These are phyloP conservation scores for Brotula barbata DNA, from an alignment of 2,797 vertebrate species.

Conservation along the genomic window DNA sequence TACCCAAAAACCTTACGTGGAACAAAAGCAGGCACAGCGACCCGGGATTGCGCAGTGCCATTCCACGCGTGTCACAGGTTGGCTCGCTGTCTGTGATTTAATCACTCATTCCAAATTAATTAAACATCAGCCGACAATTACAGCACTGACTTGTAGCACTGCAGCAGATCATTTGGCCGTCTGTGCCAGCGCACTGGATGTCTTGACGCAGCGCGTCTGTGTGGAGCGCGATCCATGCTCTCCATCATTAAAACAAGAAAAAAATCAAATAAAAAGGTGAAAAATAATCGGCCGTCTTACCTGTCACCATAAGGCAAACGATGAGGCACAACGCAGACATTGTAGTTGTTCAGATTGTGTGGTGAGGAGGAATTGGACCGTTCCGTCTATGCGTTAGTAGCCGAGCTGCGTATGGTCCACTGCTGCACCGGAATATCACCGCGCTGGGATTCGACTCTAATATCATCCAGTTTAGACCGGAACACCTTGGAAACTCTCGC, in stretches of 20 bases:
- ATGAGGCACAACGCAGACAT: constrained; percentile 76
- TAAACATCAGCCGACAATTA: constrained; percentile 47
- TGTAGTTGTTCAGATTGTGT: constrained; percentile 44
- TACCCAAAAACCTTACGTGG: neutral
- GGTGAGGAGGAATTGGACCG: constrained; percentile 43
- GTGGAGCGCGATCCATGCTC: constrained; percentile 43
- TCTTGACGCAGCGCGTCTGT: constrained; percentile 74
- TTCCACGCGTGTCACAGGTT: constrained; percentile 1
- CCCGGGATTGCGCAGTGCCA: constrained; percentile 42
- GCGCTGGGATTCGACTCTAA: constrained; percentile 34
- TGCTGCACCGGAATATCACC: constrained; percentile 44
- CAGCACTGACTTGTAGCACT: constrained; percentile 59
- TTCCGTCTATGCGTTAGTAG: constrained; percentile 49
- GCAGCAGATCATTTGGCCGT: constrained; percentile 51
- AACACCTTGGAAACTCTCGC: constrained; percentile 46
- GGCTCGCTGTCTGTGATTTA: constrained; percentile 10
- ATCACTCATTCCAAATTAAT: constrained; percentile 49
- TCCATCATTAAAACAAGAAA: constrained; percentile 1
- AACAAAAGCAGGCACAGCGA: constrained; percentile 14
- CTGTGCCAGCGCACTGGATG: constrained; percentile 41
- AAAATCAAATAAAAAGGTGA: neutral
- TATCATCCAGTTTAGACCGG: constrained; percentile 54
- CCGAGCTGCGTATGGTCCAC: constrained; percentile 56
- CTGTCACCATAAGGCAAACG: constrained; percentile 78
- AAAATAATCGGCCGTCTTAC: constrained; percentile 63